These are phyloP conservation scores for Achlya flavicornis DNA, from an alignment of 2,888 invertebrate genomes.

Conservation along the genomic window DNA sequence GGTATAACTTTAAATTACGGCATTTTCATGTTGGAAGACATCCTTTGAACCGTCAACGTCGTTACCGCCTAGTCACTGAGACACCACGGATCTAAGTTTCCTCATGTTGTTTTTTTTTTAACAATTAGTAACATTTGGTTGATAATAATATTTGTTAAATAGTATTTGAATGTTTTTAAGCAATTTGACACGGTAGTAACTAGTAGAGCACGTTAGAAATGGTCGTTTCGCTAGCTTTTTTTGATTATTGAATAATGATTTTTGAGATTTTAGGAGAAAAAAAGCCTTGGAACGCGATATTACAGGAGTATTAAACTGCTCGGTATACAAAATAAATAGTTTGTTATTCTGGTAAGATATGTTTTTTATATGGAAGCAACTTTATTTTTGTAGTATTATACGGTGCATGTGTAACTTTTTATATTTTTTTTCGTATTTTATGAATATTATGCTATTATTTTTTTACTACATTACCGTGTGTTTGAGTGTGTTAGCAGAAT, in stretches of 20 bases:
- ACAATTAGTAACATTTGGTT: conserved; percentile 77
- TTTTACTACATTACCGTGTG: conserved; percentile 79
- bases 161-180: conserved; percentile 66
- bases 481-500: conserved; percentile 82
- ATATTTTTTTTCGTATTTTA: conserved; percentile 65
- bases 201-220: conserved; percentile 77
- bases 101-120: conserved; percentile 65
- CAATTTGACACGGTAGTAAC: conserved; percentile 79
- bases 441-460: conserved; percentile 77
- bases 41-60: conserved; percentile 57
- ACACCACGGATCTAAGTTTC: conserved; percentile 74
- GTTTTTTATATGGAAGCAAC: conserved; percentile 75
- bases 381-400: conserved; percentile 80
- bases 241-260: conserved; percentile 54
- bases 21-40: conserved; percentile 53
- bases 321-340: conserved; percentile 77
- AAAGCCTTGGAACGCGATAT: conserved; percentile 42
- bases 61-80: conserved; percentile 84
- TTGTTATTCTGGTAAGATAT: conserved; percentile 83
- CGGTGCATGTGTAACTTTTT: conserved; percentile 82
- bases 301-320: conserved; percentile 78
- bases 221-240: conserved; percentile 80
- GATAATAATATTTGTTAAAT: conserved; percentile 77
- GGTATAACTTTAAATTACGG: conserved; percentile 45
- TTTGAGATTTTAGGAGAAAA: conserved; percentile 69